phyloP scores from a whole-genome alignment of 2,888 invertebrate species.

The Charanyca ferruginea region DNA sequence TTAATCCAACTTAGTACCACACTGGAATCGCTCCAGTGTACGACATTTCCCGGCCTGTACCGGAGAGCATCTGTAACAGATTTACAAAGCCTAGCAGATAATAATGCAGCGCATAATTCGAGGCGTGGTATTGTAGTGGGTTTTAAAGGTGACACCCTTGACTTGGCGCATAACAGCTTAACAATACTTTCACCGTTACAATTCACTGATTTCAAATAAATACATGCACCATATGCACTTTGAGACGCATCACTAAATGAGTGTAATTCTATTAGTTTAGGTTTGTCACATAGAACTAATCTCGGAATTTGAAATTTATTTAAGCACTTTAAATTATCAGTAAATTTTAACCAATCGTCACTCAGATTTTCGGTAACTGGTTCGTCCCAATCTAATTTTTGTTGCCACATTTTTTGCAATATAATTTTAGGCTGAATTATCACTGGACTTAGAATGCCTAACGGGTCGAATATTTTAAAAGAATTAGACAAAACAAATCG shows the following conservation, averaged over 20 bases:
- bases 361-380: conserved; percentile 39
- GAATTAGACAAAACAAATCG: conserved; percentile 11
- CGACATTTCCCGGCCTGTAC: background rate
- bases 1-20: background rate
- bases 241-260: conserved; percentile 11
- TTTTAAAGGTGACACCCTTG: too few relatives aligned
- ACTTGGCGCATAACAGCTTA: too few relatives aligned
- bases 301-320: too few relatives aligned
- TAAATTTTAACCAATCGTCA: too few relatives aligned
- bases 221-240: conserved; percentile 2
- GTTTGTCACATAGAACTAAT: too few relatives aligned
- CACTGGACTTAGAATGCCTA: too few relatives aligned
- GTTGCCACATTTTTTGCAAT: conserved; percentile 18
- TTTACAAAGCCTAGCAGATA: too few relatives aligned
- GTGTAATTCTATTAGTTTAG: conserved; percentile 54
- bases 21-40: background rate
- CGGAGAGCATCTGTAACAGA: background rate
- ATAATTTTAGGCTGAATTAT: too few relatives aligned
- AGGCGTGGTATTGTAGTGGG: too few relatives aligned
- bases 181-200: background rate
- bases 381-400: conserved; percentile 61
- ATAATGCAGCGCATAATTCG: too few relatives aligned
- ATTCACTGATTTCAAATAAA: conserved; percentile 7
- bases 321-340: too few relatives aligned
- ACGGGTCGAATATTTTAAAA: too few relatives aligned